A percentile compares a stretch with the other conserved stretches of the same genome.
These are phyloP conservation scores for Enchytraeus crypticus DNA, from an alignment of 2,888 invertebrate genomes.

Conservation along the genomic window DNA sequence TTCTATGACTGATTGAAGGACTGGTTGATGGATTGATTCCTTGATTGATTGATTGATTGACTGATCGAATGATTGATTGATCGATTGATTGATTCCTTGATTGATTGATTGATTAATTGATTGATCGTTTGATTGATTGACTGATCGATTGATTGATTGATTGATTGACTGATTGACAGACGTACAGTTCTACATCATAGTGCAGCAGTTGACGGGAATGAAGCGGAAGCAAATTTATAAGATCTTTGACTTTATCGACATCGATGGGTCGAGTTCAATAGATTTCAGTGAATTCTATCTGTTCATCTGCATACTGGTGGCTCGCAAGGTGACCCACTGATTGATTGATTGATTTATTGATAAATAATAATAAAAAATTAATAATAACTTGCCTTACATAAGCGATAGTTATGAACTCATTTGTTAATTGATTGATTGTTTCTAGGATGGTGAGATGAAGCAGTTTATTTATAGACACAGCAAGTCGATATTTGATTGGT, in stretches of 20 bases:
- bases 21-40: too few relatives aligned
- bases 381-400: not conserved
- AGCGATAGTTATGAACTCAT: not conserved
- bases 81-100: too few relatives aligned
- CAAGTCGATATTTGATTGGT: slow-evolving; percentile 37
- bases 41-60: too few relatives aligned
- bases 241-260: slow-evolving; percentile 39
- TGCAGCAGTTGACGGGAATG: slow-evolving; percentile 32
- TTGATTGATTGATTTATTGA: too few relatives aligned
- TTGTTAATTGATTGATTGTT: not conserved
- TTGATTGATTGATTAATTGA: too few relatives aligned
- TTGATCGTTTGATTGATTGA: too few relatives aligned
- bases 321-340: slow-evolving; percentile 32
- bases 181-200: slow-evolving; percentile 32
- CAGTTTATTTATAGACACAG: slow-evolving; percentile 40
- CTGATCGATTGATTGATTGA: too few relatives aligned
- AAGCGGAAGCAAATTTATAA: slow-evolving; percentile 27
- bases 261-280: slow-evolving; percentile 38
- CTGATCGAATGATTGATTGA: too few relatives aligned
- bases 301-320: slow-evolving; percentile 36
- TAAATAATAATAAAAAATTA: not conserved
- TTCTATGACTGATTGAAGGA: too few relatives aligned
- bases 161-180: too few relatives aligned
- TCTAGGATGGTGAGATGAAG: slow-evolving; percentile 36
- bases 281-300: slow-evolving; percentile 44